phyloP scores from a whole-genome alignment of 2,888 invertebrate genomes.

The Leucoptera coffeella region DNA sequence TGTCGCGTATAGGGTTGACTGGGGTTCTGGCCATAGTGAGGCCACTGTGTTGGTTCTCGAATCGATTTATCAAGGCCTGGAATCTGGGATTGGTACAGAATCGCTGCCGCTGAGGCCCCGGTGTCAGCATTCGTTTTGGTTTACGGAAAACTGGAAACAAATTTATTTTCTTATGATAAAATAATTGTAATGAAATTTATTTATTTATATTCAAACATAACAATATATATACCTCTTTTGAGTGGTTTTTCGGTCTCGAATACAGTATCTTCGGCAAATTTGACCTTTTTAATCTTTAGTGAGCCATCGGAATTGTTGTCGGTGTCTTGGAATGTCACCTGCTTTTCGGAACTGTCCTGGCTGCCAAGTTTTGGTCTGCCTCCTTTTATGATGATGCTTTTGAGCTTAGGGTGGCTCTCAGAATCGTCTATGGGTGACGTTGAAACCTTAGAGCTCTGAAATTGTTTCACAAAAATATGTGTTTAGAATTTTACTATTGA shows the following conservation, averaged over 20 bases:
- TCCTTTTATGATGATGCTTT: conserved; percentile 29
- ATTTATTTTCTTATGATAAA: neutral
- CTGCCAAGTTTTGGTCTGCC: conserved; percentile 22
- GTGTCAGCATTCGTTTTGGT: conserved; percentile 41
- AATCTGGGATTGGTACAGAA: conserved; percentile 30
- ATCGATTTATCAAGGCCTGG: conserved; percentile 38
- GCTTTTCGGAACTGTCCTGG: conserved; percentile 36
- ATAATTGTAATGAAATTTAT: too few species aligned
- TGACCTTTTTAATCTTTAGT: conserved; percentile 25
- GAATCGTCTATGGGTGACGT: too few species aligned
- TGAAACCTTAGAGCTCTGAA: too few species aligned
- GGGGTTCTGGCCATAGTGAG: conserved; percentile 26
- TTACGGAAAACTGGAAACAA: conserved; percentile 26
- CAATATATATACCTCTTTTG: conserved; percentile 20
- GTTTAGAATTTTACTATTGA: too few species aligned
- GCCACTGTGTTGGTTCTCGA: conserved; percentile 30
- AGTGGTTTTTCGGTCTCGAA: conserved; percentile 22
- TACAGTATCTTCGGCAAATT: conserved; percentile 35
- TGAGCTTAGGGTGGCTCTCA: conserved; percentile 20
- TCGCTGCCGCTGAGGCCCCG: conserved; percentile 31
- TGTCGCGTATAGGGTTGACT: conserved; percentile 14
- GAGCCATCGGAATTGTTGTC: conserved; percentile 16
- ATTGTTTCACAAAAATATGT: too few species aligned
- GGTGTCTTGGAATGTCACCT: conserved; percentile 30
- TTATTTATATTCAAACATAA: conserved; percentile 1